These are phyloP conservation scores for Xenotilapia leptura DNA, from an alignment of 2,113 vertebrate species.

Conservation along the genomic window DNA sequence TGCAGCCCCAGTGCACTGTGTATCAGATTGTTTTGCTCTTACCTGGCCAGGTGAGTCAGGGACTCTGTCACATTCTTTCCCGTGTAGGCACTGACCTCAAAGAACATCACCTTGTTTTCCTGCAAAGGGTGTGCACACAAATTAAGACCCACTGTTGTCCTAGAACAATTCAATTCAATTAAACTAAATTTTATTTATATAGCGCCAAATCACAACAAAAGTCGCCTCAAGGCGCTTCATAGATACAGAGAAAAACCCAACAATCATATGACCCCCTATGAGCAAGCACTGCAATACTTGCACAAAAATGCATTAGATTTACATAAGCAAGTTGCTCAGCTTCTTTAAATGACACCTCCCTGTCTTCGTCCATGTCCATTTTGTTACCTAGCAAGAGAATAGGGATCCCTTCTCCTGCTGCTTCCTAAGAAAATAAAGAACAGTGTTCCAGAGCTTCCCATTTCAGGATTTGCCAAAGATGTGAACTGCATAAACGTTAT, in stretches of 20 bases:
- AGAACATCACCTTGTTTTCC: constrained; percentile 83
- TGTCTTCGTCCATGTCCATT: constrained; percentile 79
- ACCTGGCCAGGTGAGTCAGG: constrained; percentile 83
- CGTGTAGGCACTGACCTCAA: constrained; percentile 85
- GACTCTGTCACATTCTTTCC: constrained; percentile 78
- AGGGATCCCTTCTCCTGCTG: constrained; percentile 75
- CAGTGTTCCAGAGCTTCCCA: background rate
- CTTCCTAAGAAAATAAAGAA: constrained; percentile 68
- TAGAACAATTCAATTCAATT: too few species aligned
- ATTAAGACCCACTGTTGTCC: background rate
- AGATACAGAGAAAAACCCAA: too few species aligned
- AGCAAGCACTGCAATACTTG: too few species aligned
- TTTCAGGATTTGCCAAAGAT: background rate
- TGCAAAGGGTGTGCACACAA: constrained; percentile 37
- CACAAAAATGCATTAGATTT: background rate
- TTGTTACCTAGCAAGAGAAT: constrained; percentile 89
- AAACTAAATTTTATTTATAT: too few species aligned
- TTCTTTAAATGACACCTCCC: constrained; percentile 76
- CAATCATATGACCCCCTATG: too few species aligned
- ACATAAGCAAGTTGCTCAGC: constrained; percentile 84
- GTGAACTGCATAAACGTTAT: background rate
- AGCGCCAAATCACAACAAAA: too few species aligned
- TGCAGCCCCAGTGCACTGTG: background rate
- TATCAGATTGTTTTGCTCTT: constrained; percentile 14
- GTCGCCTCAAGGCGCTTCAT: too few species aligned